Percentiles rank a stretch among this genome's conserved stretches.
Conservation (phyloP, 2,113 vertebrate genomes). For the Macquaria ambigua region DNA sequence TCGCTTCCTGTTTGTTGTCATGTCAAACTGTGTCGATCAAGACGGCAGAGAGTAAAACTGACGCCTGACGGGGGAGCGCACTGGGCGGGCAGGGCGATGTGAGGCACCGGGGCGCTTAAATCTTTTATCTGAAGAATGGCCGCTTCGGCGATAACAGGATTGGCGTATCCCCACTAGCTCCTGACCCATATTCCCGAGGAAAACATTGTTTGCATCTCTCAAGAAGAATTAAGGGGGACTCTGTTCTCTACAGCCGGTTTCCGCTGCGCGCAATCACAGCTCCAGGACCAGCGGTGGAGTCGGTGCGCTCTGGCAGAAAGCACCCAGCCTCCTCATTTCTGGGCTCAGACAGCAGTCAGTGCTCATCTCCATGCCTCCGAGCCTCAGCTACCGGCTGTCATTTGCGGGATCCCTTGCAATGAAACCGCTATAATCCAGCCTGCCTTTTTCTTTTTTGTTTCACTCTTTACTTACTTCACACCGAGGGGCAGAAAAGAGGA, state of each 20-base stretch:
- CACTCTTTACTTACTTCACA: constrained; percentile 18
- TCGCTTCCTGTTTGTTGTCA: constrained; percentile 65
- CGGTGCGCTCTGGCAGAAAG: constrained; percentile 66
- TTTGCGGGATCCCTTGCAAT: constrained; percentile 17
- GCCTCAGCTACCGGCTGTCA: constrained; percentile 11
- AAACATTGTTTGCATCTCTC: constrained; percentile 27
- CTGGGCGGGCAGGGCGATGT: constrained; percentile 43
- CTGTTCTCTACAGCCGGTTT: constrained; percentile 25
- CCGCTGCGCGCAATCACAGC: constrained; percentile 66
- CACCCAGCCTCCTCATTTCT: constrained; percentile 49
- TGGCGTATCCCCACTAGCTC: constrained; percentile 31
- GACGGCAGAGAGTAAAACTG: constrained; percentile 51
- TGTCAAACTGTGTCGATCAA: constrained; percentile 55
- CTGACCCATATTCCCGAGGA: constrained; percentile 21
- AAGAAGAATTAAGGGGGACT: constrained; percentile 25
- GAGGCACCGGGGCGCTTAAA: constrained; percentile 53
- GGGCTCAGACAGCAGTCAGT: constrained; percentile 41
- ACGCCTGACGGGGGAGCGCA: constrained; percentile 52
- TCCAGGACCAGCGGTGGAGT: constrained; percentile 59
- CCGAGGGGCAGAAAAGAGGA: background rate
- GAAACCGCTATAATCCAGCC: constrained; percentile 46
- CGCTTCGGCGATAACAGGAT: constrained; percentile 42
- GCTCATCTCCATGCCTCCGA: constrained; percentile 40
- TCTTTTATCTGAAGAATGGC: constrained; percentile 66
- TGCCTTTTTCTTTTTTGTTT: background rate